Base-by-base conservation (phyloP, 2,797 vertebrate genomes). In the Centropyge bicolor region DNA sequence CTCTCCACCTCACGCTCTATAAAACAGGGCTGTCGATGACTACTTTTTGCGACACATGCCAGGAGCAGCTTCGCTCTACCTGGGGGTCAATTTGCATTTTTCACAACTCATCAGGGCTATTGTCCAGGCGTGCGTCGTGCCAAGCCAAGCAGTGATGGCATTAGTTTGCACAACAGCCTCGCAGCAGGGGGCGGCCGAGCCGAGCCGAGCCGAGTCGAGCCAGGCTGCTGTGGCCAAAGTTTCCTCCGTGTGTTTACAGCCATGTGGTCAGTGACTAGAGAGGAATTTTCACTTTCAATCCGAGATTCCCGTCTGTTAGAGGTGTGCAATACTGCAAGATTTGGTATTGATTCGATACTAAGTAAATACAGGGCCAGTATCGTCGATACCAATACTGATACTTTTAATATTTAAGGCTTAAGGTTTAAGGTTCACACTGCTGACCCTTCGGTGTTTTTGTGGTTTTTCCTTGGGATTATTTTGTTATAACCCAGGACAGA, bases 81-180 rank as follows among this genome's bases (percentile, higher is more conserved):
- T 70, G 31, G 6, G 38, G 80, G 72, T 82, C 80, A 82, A 83
- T 89, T 83, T 74, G 72, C 24, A 71, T 86, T 87, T 76, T 76
- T 76, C 60, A 74, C 63, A 59, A 64, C 66, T 89, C 82, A 88
- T 87, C 76, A 77, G 66, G 43, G 56, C 74, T 59, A 59, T 80
- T 82, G 76, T 90, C 56, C 54, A 22, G 40, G 27, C 27, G 2
- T 31, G 27, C 27, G 27, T 31, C 16, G 5, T 22, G 61, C 24
- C 36, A 31, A 27, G n/a, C 40, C 49, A 3, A 38, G 49, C 27
- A 1, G 22, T n/a, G 68, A 54, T 41, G 54, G 8, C 40, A 43
- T 48, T 48, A 20, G 41, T 31, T 22, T 49, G 8, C 14, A 31
- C 35, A 22, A 20, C 13, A 64, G 36, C 74, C 56, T 76, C 46